Conservation (phyloP, 2,797 vertebrate genomes). For the Euthynnus affinis region DNA sequence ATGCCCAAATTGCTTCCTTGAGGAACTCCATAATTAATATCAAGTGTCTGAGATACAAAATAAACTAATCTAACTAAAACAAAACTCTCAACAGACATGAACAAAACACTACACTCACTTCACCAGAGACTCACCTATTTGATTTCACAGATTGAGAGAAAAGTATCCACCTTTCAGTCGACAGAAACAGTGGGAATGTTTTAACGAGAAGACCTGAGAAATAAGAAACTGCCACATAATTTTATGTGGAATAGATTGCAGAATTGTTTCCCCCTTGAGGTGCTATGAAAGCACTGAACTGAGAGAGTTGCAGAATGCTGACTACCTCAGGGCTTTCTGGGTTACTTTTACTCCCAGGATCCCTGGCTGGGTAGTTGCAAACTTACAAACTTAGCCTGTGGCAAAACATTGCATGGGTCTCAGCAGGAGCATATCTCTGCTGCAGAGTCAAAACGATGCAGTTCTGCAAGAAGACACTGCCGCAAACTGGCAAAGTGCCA, state of each 20-base stretch:
- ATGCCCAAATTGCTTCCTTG: background rate
- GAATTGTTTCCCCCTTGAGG: background rate
- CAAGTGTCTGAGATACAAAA: too few relatives aligned
- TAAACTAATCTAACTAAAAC: too few relatives aligned
- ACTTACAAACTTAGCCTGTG: constrained; percentile 36
- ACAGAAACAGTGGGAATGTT: background rate
- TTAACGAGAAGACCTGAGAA: background rate
- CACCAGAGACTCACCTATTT: background rate
- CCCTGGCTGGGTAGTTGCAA: constrained; percentile 11
- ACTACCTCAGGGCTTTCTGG: constrained; percentile 5
- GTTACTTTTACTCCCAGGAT: constrained; percentile 23
- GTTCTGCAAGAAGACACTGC: constrained; percentile 24
- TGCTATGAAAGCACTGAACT: constrained; percentile 13
- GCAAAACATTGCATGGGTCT: constrained; percentile 29
- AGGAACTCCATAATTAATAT: background rate
- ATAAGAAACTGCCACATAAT: background rate
- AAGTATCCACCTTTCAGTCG: background rate
- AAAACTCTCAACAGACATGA: background rate
- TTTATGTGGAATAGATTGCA: background rate
- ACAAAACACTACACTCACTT: background rate
- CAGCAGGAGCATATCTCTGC: constrained; percentile 23
- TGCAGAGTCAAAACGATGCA: constrained; percentile 42
- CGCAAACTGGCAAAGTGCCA: constrained; percentile 51
- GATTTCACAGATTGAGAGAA: background rate
- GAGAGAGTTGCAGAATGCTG: background rate